Evolutionary conservation across 2,113 vertebrate species (phyloP).

Genomic region (Tetrao urogallus): DNA sequence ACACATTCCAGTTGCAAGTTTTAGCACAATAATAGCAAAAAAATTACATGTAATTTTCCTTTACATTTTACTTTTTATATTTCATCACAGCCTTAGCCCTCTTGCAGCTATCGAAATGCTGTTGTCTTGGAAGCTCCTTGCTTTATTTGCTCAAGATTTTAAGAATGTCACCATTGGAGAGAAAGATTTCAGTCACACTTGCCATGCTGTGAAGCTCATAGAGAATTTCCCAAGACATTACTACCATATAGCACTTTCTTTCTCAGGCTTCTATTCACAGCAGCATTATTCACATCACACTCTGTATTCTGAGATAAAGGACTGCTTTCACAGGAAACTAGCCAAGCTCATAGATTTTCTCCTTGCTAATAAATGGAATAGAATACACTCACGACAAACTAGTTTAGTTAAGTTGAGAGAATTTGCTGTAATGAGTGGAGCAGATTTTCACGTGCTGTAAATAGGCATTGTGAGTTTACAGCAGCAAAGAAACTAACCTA

Average conservation of each 20-base stretch:
- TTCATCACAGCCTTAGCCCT: background rate
- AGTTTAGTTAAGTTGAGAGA: background rate
- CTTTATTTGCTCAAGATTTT: conserved; percentile 6
- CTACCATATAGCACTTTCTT: background rate
- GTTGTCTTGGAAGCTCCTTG: background rate
- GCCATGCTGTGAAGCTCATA: background rate
- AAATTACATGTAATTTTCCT: background rate
- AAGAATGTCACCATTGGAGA: background rate
- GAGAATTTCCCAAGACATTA: background rate
- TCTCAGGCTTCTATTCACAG: background rate
- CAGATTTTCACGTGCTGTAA: background rate
- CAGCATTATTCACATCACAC: conserved; percentile 21
- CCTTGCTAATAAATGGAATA: background rate
- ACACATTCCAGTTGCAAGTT: background rate
- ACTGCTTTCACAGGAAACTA: background rate
- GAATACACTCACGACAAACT: background rate
- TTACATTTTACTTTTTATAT: background rate
- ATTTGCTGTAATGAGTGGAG: background rate
- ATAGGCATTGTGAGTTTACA: background rate
- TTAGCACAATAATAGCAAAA: background rate
- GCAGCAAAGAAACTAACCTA: background rate
- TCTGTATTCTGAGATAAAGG: background rate
- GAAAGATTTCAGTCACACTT: background rate
- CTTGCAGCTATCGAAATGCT: background rate
- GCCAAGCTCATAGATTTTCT: background rate